Evolutionary conservation across 2,888 invertebrate genomes (phyloP), one percentile per base, ranked within the genome.

Genomic region (Nephrotoma guestfalica): DNA sequence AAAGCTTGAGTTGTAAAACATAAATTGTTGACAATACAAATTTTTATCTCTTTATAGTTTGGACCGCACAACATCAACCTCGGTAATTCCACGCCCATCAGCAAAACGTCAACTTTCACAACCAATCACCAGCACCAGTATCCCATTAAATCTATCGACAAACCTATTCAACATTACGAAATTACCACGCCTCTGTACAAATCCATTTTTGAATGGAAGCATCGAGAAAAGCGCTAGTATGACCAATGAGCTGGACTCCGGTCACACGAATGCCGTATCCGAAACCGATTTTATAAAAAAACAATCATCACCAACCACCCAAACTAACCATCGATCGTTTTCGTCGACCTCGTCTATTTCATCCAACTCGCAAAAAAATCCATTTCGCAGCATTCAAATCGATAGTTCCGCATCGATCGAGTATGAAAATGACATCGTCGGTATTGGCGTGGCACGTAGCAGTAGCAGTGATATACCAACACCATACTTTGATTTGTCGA

Each of bases 51-150:
- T 15, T 84, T 84, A 41, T 41, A 86, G 86, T 30, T 47, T 86
- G 13, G 45, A 45, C 40, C 45, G 45, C 6, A 47, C 85, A 57
- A n/a, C 18, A 85, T 85, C 45, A 85, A 42, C 83, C 51, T 84
- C 86, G 83, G 41, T 51, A 47, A 57, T 86, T 87, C n/a, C 86
- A 41, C 51, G 87, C 45, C 91, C 92, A 7, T 88, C 90, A 7
- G 90, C 90, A 47, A 91, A 91, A 88, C 89, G 91, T 15, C 90
- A 89, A 87, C 15, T 88, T 11, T 89, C 89, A 4, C 87, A 87
- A 13, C 87, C 88, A 41, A 47, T 84, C 0, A 87, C 85, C 85
- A 85, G 87, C 41, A 87, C 86, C 18, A 86, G 87, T 84, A 87
- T 85, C 6, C 86, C 86, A 9, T 87, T 89, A 13, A 88, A 88